phyloP scores from a whole-genome alignment of 2,888 invertebrate genomes.

The Cryptocheilus praepositus region DNA sequence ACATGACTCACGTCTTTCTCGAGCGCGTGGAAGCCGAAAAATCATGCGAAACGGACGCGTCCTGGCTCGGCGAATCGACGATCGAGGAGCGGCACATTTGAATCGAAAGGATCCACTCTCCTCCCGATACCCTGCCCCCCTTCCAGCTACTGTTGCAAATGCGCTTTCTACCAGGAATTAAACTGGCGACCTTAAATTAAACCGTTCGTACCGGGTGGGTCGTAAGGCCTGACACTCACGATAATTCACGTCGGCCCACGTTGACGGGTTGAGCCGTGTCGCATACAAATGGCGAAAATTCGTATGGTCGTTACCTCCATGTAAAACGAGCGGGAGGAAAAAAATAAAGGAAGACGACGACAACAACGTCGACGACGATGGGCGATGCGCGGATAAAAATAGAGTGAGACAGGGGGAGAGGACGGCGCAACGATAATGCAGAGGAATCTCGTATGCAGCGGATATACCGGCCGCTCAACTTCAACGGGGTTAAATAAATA shows the following conservation, averaged over 20 bases:
- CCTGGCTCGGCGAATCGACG: conserved; percentile 28
- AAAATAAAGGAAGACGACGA: conserved; percentile 27
- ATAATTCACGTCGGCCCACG: conserved; percentile 70
- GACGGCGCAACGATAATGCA: not conserved
- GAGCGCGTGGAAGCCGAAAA: conserved; percentile 25
- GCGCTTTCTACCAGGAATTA: conserved; percentile 68
- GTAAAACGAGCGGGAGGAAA: conserved; percentile 36
- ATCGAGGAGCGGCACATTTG: conserved; percentile 31
- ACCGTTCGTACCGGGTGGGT: conserved; percentile 63
- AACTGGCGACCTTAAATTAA: conserved; percentile 71
- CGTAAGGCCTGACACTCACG: conserved; percentile 66
- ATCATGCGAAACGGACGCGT: conserved; percentile 33
- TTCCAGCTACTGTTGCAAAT: conserved; percentile 57
- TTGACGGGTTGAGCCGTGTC: conserved; percentile 57
- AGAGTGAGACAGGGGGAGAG: not conserved
- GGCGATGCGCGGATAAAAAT: conserved; percentile 7
- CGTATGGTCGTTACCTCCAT: conserved; percentile 57
- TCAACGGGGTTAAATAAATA: conserved; percentile 33
- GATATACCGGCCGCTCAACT: conserved; percentile 22
- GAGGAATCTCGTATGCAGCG: conserved; percentile 19
- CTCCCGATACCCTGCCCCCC: not conserved
- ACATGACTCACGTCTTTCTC: conserved; percentile 20
- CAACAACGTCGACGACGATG: conserved; percentile 35
- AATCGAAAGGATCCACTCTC: conserved; percentile 21
- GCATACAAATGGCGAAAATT: conserved; percentile 70